phyloP scores from a whole-genome alignment of 2,113 vertebrate genomes.

The Bubalus kerabau region DNA sequence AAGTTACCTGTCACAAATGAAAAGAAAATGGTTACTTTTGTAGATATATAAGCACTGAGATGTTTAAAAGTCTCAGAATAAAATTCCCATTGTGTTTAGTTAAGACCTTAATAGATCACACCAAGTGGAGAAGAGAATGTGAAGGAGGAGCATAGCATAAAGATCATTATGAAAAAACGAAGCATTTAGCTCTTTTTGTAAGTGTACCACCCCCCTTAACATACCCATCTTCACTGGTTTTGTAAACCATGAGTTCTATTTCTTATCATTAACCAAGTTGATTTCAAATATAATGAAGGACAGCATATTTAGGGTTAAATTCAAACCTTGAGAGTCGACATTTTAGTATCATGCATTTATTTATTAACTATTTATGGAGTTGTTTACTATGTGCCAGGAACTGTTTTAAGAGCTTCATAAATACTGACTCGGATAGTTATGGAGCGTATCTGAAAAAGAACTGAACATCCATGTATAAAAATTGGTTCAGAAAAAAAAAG shows the following conservation, averaged over 20 bases:
- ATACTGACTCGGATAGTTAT: not conserved
- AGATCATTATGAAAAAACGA: not conserved
- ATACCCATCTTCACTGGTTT: not conserved
- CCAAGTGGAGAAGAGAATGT: not conserved
- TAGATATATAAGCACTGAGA: not conserved
- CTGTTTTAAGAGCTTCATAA: not conserved
- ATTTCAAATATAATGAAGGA: not conserved
- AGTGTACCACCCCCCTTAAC: not conserved
- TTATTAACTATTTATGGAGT: not conserved
- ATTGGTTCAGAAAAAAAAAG: not conserved
- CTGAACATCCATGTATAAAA: not conserved
- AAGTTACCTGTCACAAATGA: not conserved
- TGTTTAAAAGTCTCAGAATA: not conserved
- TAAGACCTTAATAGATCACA: not conserved
- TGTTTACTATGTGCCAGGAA: not conserved
- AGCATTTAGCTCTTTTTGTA: not conserved
- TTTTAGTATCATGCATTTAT: not conserved
- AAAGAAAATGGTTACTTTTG: not conserved
- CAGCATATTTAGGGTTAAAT: not conserved
- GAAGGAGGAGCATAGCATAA: not conserved
- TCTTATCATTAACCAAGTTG: not conserved
- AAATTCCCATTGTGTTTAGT: not conserved
- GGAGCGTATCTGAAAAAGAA: not conserved
- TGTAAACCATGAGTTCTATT: not conserved
- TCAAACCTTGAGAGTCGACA: not conserved